Conservation (phyloP, 2,888 invertebrate genomes). For the Bursaphelenchus okinawaensis region DNA sequence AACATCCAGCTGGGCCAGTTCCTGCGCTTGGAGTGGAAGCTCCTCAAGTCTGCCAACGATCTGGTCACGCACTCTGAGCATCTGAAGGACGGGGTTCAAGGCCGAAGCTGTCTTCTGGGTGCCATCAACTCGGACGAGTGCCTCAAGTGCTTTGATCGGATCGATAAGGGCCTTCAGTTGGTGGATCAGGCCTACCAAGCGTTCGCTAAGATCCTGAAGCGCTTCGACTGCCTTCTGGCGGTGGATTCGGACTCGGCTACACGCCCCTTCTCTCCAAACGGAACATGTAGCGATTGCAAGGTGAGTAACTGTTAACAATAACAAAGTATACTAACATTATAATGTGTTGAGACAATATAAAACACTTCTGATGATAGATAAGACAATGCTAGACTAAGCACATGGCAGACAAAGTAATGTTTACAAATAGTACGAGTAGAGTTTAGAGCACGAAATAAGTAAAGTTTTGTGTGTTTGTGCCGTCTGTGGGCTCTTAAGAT, state of each 20-base stretch:
- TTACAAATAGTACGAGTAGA: no score
- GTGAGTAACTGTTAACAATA: constrained; percentile 33
- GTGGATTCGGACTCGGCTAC: constrained; percentile 50
- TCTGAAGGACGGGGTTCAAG: constrained; percentile 25
- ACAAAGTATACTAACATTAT: neutral
- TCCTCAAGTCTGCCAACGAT: constrained; percentile 30
- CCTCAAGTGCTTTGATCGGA: constrained; percentile 29
- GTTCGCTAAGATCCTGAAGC: constrained; percentile 27
- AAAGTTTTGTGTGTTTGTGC: no score
- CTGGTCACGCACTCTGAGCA: constrained; percentile 34
- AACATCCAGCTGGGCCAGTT: constrained; percentile 35
- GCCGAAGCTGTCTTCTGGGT: constrained; percentile 30
- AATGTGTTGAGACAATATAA: neutral
- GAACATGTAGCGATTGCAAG: constrained; percentile 52
- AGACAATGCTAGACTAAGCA: no score
- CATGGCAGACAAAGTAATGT: no score
- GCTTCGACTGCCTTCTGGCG: constrained; percentile 52
- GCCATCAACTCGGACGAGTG: constrained; percentile 24
- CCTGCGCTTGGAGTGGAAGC: constrained; percentile 33
- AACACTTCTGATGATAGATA: neutral
- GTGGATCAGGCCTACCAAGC: constrained; percentile 31
- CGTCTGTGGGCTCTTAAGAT: no score
- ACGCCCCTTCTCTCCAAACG: constrained; percentile 56
- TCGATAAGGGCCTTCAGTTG: constrained; percentile 25
- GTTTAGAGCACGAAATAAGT: no score